These are phyloP conservation scores for Myiagra hebetior DNA, from an alignment of 2,113 vertebrate species.

Conservation along the genomic window DNA sequence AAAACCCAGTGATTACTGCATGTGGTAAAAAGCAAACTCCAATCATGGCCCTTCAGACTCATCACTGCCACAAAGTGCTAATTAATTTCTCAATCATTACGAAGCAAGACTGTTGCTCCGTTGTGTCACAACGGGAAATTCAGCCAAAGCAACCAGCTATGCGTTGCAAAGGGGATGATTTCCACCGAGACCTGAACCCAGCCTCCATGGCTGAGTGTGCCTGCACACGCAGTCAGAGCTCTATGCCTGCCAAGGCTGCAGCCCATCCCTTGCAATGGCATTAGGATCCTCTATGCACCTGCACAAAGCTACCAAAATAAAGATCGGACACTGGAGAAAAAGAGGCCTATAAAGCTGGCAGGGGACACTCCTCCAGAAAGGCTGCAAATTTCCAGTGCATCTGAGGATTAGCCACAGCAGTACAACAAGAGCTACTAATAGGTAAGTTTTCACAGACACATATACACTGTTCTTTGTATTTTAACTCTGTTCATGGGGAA, in stretches of 20 bases:
- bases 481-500: background rate
- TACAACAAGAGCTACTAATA: background rate
- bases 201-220: background rate
- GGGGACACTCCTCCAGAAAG: background rate
- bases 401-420: background rate
- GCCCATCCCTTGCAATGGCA: background rate
- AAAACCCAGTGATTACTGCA: slow-evolving; percentile 18
- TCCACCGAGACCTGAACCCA: background rate
- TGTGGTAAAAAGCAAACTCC: slow-evolving; percentile 9
- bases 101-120: background rate
- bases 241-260: background rate
- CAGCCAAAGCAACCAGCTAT: background rate
- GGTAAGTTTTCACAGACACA: background rate
- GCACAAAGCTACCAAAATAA: background rate
- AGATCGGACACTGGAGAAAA: background rate
- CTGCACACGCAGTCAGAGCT: background rate
- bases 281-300: background rate
- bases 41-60: slow-evolving; percentile 9
- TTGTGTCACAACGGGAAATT: background rate
- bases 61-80: background rate
- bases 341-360: background rate
- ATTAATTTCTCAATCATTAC: slow-evolving; percentile 20
- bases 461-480: background rate
- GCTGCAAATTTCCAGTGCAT: background rate
- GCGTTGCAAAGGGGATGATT: background rate